Evolutionary conservation across 1,140 invertebrate genomes (phyloP), one percentile per base, ranked within the genome.

Genomic region (Parapsyche elsis): DNA sequence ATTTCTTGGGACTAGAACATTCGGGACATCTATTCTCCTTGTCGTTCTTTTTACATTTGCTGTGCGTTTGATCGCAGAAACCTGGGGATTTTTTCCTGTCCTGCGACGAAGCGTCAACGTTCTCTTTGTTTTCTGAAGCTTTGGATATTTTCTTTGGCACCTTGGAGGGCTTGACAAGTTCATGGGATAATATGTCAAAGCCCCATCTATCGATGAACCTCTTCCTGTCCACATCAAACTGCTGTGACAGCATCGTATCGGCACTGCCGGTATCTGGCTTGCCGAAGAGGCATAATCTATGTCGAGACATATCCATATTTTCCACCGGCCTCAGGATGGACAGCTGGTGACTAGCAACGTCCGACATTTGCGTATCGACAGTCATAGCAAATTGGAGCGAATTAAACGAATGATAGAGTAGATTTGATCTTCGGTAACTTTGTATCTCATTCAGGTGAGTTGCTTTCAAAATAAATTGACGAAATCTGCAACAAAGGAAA

Each of bases 151-250:
- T 46, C 49, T 23, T 23, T 38, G 26, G 24, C 44, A 46, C 67
- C 1, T 49, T 71, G 59, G 19, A 19, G 0, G 30, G 16, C 45
- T 46, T 44, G 5, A 61, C 78, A 10, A 75, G 64, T 21, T 73
- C 64, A 24, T 78, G 75, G 5, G 61, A 38, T n/a, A 83, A 59
- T 30, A 83, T 80, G 49, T 83, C 82, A 71, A 81, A 83, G 0
- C 80, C 80, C 80, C 80, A 83, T 26, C 71, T 77, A n/a, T 77
- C 78, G 12, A 83, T 67, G n/a, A 80, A 61, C n/a, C 80, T 80
- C 46, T 61, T 67, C 19, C 82, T 73, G 9, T 83, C 82, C 1
- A 53, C 26, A 5, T 81, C 80, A 70, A 81, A 83, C 46, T 81
- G 75, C 16, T 81, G 70, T 0, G 64, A 24, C 45, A 83, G 38